phyloP scores from a whole-genome alignment of 2,888 invertebrate genomes.

The Apoda limacodes region DNA sequence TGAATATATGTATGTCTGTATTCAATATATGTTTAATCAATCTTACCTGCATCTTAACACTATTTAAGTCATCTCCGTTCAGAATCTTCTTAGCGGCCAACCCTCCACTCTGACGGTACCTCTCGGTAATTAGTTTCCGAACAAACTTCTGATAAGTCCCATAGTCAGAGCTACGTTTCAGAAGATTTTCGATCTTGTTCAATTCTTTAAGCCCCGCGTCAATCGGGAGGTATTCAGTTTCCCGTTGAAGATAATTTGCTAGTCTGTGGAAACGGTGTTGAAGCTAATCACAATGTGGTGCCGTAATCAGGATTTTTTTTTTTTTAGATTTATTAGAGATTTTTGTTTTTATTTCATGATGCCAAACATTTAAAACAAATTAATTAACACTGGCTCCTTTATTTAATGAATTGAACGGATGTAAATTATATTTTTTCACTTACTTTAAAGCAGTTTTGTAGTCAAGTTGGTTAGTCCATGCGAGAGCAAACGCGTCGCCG shows the following conservation, averaged over 20 bases:
- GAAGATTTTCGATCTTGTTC: conserved; percentile 66
- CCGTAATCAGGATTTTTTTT: too few species aligned
- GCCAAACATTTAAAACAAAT: too few species aligned
- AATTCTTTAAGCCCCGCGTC: conserved; percentile 72
- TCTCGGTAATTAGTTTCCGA: conserved; percentile 70
- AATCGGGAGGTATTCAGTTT: conserved; percentile 74
- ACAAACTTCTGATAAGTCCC: conserved; percentile 78
- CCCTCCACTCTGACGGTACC: conserved; percentile 71
- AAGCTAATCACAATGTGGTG: too few species aligned
- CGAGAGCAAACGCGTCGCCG: conserved; percentile 81
- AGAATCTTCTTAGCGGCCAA: conserved; percentile 56
- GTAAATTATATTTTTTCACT: too few species aligned
- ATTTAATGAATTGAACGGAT: too few species aligned
- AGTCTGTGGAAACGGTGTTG: too few species aligned
- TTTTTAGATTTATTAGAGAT: too few species aligned
- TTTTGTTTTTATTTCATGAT: too few species aligned
- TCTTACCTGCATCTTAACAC: conserved; percentile 72
- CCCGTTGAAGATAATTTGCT: conserved; percentile 64
- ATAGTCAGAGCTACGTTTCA: conserved; percentile 72
- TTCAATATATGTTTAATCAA: too few species aligned
- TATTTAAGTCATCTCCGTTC: conserved; percentile 62
- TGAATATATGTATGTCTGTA: too few species aligned
- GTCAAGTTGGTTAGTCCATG: conserved; percentile 73
- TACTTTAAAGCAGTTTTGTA: conserved; percentile 73
- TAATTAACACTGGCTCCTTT: too few species aligned